Conservation (phyloP, 1,140 invertebrate species). For the Macrobrachium rosenbergii region DNA sequence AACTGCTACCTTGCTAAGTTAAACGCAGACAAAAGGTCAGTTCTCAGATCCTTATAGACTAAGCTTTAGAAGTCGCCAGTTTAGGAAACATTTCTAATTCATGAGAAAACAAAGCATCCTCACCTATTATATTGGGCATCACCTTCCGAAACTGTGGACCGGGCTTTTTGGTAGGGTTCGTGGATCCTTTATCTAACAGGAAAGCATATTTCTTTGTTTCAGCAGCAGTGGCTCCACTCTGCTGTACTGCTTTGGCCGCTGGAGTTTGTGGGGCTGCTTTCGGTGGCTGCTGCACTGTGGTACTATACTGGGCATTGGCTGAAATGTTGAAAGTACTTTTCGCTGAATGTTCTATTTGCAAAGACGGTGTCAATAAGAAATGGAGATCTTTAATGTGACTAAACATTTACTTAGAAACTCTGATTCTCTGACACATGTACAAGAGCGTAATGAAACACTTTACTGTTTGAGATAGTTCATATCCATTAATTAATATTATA, state of each 20-base stretch:
- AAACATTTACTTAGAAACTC: too few species aligned
- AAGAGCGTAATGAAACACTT: too few species aligned
- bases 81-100: too few species aligned
- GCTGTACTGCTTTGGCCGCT: constrained; percentile 48
- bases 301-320: constrained; percentile 66
- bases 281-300: constrained; percentile 63
- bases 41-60: too few species aligned
- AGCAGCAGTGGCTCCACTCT: constrained; percentile 35
- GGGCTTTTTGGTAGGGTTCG: constrained; percentile 49
- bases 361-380: background rate
- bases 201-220: constrained; percentile 66
- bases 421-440: too few species aligned
- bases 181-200: constrained; percentile 59
- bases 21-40: too few species aligned
- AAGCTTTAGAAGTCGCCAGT: too few species aligned
- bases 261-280: constrained; percentile 21
- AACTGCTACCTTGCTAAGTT: too few species aligned
- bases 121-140: constrained; percentile 62
- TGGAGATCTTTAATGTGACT: too few species aligned
- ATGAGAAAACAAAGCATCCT: background rate
- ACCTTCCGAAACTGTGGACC: constrained; percentile 61
- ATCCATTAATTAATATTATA: too few species aligned
- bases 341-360: background rate
- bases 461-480: too few species aligned
- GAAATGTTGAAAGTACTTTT: constrained; percentile 17